Evolutionary conservation across 2,113 vertebrate genomes (phyloP), one percentile per base, ranked within the genome.

Genomic region (Laticauda laticaudata): DNA sequence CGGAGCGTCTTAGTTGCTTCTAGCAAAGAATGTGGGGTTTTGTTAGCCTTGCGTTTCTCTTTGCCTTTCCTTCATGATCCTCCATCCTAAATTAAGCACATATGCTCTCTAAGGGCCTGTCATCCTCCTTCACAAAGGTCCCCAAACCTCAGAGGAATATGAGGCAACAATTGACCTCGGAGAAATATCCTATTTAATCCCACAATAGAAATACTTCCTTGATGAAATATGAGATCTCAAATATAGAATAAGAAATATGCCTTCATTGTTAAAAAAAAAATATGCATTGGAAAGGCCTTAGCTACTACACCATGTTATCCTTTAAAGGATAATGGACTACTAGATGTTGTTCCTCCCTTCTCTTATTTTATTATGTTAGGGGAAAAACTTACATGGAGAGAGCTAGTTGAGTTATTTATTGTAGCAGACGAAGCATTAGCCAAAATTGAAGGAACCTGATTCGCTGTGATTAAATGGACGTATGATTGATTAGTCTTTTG

Each of bases 1-100:
- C 92, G 88, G 57, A 64, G 61, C 34, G 94, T 94, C 94, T 87
- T 18, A 87, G 53, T 90, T 69, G 89, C 86, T 92, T 23, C 2
- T 53, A 29, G 86, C 34, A 90, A 7, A 86, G 55, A 18, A 90
- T 57, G 3, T n/a, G 57, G 15, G 29, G 14, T 7, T 26, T 85
- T 88, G 34, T 29, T 45, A 24, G 4, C 20, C 5, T 88, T 64
- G 23, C 11, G 3, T 39, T 39, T 81, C 18, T 81, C 34, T 39
- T 64, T 75, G 69, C 69, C n/a, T 34, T 2, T 75, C 64, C 14
- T 5, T 81, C 69, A 20, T 39, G 5, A 39, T 81, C 34, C 86
- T 14, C 26, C 29, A 4, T n/a, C 7, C 59, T 43, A 24, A 34
- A 55, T 39, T 39, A 75, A 29, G 53, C 51, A 20, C 34, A 26